Percentiles rank a stretch among this genome's conserved stretches.
These are phyloP conservation scores for Slavum lentiscoides DNA, from an alignment of 2,888 invertebrate species.

Conservation along the genomic window DNA sequence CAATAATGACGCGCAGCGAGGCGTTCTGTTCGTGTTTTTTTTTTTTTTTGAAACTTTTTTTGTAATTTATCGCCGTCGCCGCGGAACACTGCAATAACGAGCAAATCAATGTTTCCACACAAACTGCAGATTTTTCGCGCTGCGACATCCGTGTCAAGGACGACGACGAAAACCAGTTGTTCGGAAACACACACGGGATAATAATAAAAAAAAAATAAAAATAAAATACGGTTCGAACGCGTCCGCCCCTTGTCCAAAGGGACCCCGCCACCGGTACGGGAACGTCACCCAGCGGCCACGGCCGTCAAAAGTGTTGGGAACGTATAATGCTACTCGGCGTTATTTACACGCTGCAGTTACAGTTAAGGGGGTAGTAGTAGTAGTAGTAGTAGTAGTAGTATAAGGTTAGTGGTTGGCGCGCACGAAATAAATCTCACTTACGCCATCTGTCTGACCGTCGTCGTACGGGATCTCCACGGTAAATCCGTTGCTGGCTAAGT, in stretches of 20 bases:
- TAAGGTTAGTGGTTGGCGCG: constrained; percentile 13
- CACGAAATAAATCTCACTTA: constrained; percentile 55
- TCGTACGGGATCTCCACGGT: constrained; percentile 55
- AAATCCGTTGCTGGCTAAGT: constrained; percentile 56
- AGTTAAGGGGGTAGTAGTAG: neutral
- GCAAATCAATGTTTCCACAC: neutral
- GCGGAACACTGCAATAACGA: constrained; percentile 1
- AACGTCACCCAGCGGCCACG: constrained; percentile 6
- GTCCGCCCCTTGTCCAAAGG: too few relatives aligned
- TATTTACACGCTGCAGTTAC: neutral
- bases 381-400: too few relatives aligned
- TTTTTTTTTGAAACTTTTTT: too few relatives aligned
- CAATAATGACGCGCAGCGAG: too few relatives aligned
- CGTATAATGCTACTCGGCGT: constrained; percentile 22
- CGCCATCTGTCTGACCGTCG: constrained; percentile 56
- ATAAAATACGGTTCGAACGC: too few relatives aligned
- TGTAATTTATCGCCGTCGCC: neutral
- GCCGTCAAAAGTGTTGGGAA: neutral
- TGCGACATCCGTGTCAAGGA: neutral
- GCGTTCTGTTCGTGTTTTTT: too few relatives aligned
- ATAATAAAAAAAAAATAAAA: neutral
- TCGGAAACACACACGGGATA: neutral
- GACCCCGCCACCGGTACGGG: neutral
- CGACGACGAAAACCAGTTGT: neutral
- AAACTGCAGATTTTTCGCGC: neutral